Evolutionary conservation across 2,888 invertebrate species (phyloP).

Genomic region (Linnaemya vulpina): DNA sequence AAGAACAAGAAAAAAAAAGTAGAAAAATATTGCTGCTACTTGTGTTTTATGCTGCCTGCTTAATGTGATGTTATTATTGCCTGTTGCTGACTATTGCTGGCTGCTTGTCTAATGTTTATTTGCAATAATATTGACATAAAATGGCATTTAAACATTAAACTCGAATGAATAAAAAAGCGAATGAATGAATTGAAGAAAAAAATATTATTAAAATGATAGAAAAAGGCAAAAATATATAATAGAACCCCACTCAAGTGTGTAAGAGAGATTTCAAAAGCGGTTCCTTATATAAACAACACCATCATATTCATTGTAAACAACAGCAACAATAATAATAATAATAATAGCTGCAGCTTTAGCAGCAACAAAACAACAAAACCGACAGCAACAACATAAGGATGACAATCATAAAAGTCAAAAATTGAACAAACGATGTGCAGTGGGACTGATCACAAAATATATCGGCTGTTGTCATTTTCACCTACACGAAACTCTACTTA

Average conservation of each 20-base stretch:
- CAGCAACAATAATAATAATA: slow-evolving; percentile 5
- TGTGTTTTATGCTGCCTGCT: slow-evolving; percentile 48
- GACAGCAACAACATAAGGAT: slow-evolving; percentile 36
- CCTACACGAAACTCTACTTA: no score
- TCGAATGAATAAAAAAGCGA: slow-evolving; percentile 24
- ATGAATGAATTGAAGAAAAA: slow-evolving; percentile 42
- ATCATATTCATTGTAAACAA: slow-evolving; percentile 57
- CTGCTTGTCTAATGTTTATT: slow-evolving; percentile 71
- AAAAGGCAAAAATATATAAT: slow-evolving; percentile 55
- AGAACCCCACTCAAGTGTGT: slow-evolving; percentile 62
- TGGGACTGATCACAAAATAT: slow-evolving; percentile 13
- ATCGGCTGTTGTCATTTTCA: background rate
- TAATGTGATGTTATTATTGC: slow-evolving; percentile 52
- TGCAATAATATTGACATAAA: slow-evolving; percentile 72
- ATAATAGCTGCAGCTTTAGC: slow-evolving; percentile 9
- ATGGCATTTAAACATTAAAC: slow-evolving; percentile 71
- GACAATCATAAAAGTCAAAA: slow-evolving; percentile 63
- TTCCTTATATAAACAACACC: slow-evolving; percentile 72
- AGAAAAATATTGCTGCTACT: slow-evolving; percentile 47
- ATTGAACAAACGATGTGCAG: slow-evolving; percentile 18
- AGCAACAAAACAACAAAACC: background rate
- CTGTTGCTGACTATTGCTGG: slow-evolving; percentile 47
- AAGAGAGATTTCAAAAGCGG: slow-evolving; percentile 71
- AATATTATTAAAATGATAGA: slow-evolving; percentile 48
- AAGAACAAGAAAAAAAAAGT: slow-evolving; percentile 1